phyloP scores from a whole-genome alignment of 2,888 invertebrate species.

The Pimpla rufipes region DNA sequence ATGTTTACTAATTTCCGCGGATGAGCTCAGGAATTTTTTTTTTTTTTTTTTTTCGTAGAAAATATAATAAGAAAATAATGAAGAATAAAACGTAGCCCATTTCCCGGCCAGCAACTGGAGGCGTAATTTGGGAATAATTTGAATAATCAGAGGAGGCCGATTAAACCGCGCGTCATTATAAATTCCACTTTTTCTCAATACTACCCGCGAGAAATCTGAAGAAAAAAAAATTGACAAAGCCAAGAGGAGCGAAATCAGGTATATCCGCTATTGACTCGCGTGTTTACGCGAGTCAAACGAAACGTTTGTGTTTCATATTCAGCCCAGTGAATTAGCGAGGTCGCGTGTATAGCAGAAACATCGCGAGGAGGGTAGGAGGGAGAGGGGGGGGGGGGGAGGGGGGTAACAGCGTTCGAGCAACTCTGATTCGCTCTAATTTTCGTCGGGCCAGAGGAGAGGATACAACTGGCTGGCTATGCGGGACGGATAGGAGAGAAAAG shows the following conservation, averaged over 20 bases:
- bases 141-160: too few species aligned
- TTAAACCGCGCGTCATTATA: neutral
- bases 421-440: slow-evolving; percentile 38
- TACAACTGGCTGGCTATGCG: neutral
- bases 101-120: too few species aligned
- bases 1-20: too few species aligned
- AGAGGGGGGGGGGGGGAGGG: too few species aligned
- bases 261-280: slow-evolving; percentile 14
- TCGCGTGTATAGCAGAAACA: slow-evolving; percentile 11
- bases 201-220: neutral
- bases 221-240: neutral
- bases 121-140: too few species aligned
- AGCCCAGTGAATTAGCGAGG: slow-evolving; percentile 12
- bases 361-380: neutral
- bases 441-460: neutral
- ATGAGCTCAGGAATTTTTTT: too few species aligned
- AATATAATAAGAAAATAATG: neutral
- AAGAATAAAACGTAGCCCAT: neutral
- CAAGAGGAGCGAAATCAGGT: neutral
- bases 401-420: slow-evolving; percentile 26
- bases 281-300: slow-evolving; percentile 12
- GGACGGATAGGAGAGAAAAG: slow-evolving; percentile 40
- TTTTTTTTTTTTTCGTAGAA: neutral
- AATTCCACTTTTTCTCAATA: neutral
- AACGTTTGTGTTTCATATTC: slow-evolving; percentile 22